These are phyloP conservation scores for Donacobius atricapilla DNA, from an alignment of 2,113 vertebrate genomes.

Conservation along the genomic window DNA sequence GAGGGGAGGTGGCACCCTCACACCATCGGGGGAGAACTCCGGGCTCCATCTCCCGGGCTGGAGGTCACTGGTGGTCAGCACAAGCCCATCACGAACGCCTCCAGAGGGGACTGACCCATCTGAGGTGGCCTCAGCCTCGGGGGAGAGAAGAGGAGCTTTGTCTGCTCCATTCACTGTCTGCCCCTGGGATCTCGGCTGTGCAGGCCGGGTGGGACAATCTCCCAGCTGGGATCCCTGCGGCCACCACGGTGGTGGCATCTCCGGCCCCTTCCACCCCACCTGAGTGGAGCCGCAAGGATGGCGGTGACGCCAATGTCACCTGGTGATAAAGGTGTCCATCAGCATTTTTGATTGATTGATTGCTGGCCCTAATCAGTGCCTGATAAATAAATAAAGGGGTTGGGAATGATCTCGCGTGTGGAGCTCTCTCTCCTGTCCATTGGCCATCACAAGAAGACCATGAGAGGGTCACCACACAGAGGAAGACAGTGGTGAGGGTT, in stretches of 20 bases:
- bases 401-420: fast-evolving
- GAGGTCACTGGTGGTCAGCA: fast-evolving
- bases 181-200: fast-evolving
- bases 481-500: fast-evolving
- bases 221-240: not conserved
- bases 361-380: not conserved
- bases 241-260: not conserved
- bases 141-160: not conserved
- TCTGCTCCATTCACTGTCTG: fast-evolving
- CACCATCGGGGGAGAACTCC: fast-evolving
- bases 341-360: not conserved
- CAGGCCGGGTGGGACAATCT: not conserved
- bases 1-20: not conserved
- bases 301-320: fast-evolving
- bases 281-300: fast-evolving
- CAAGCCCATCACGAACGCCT: fast-evolving
- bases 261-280: not conserved
- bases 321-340: fast-evolving
- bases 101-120: fast-evolving
- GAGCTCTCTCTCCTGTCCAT: not conserved
- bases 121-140: not conserved
- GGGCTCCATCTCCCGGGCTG: not conserved
- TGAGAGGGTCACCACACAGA: fast-evolving
- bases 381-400: not conserved
- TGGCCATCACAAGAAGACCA: no score